These are phyloP conservation scores for Lipophrys pholis DNA, from an alignment of 2,113 vertebrate genomes.

Conservation along the genomic window DNA sequence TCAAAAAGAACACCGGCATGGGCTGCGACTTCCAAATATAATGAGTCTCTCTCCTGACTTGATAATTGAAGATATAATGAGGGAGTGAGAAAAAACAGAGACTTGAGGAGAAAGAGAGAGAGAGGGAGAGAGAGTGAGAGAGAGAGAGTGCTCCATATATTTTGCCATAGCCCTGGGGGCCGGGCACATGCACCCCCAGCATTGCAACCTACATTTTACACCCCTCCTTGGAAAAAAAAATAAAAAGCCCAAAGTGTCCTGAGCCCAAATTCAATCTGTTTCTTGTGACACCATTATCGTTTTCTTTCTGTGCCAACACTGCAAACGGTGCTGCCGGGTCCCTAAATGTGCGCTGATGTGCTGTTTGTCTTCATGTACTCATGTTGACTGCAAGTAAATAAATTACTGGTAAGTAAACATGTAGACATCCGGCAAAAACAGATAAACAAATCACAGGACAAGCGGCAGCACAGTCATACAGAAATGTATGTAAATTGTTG, in stretches of 20 bases:
- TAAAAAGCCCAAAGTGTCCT: constrained; percentile 51
- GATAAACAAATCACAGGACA: constrained; percentile 71
- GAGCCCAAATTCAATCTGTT: constrained; percentile 77
- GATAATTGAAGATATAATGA: constrained; percentile 78
- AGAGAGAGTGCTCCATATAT: constrained; percentile 69
- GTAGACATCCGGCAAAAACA: constrained; percentile 56
- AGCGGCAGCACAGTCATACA: constrained; percentile 31
- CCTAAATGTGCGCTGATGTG: constrained; percentile 43
- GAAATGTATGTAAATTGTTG: constrained; percentile 39
- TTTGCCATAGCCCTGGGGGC: constrained; percentile 74
- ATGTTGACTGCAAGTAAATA: constrained; percentile 68
- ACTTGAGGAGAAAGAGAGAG: constrained; percentile 27
- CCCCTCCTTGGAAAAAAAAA: constrained; percentile 40
- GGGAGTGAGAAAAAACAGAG: constrained; percentile 44
- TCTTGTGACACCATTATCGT: constrained; percentile 68
- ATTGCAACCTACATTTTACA: constrained; percentile 79
- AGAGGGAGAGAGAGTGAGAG: constrained; percentile 5
- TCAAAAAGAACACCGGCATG: constrained; percentile 52
- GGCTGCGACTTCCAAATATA: constrained; percentile 65
- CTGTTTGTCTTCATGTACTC: constrained; percentile 65
- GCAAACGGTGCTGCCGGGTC: constrained; percentile 48
- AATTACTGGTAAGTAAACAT: constrained; percentile 76
- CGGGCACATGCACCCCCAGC: constrained; percentile 70
- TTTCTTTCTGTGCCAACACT: constrained; percentile 20
- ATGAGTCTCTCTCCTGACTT: constrained; percentile 69